Evolutionary conservation across 2,888 invertebrate species (phyloP), one percentile per base, ranked within the genome.

Genomic region (Lepidonotus clava): DNA sequence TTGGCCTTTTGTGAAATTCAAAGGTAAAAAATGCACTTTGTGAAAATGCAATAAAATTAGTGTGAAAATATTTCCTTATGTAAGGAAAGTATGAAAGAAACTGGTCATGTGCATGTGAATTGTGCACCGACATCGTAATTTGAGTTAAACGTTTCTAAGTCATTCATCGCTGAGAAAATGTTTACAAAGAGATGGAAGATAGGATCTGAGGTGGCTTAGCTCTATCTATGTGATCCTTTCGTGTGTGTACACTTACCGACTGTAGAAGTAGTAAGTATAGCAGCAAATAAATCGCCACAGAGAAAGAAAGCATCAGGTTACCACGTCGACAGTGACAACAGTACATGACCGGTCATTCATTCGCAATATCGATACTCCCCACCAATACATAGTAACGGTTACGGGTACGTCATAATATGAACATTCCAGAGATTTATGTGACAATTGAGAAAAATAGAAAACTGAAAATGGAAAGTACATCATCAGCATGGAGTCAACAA

Each of bases 251-350:
- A 80, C 80, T 80, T 80, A 80, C 80, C 80, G 80, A 28, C 80
- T 80, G 80, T 51, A 14, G 80, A 32, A 28, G 46, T 5, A 41
- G 80, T 41, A 80, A 51, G 80, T 41, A 34, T 80, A 80, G 80
- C 80, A 80, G 80, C 80, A 41, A 80, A 80, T 51, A 1, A 80
- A 80, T 21, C 51, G 51, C 80, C 80, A 80, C 80, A 80, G 51
- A 80, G 80, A 80, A 24, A 80, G 34, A 41, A 80, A 80, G 80
- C 80, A 80, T 80, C 46, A 80, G 80, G 40, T 80, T 80, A 80
- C 51, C n/a, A 41, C 71, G 46, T 80, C 11, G 21, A 80, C 80
- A 41, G 4, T 28, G 51, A 46, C 80, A 41, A 51, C 46, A 51
- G 18, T 28, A 80, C 80, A 24, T 8, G 18, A 80, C 80, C 41